phyloP scores from a whole-genome alignment of 2,797 vertebrate genomes.

The Chaetodon trifasciatus region DNA sequence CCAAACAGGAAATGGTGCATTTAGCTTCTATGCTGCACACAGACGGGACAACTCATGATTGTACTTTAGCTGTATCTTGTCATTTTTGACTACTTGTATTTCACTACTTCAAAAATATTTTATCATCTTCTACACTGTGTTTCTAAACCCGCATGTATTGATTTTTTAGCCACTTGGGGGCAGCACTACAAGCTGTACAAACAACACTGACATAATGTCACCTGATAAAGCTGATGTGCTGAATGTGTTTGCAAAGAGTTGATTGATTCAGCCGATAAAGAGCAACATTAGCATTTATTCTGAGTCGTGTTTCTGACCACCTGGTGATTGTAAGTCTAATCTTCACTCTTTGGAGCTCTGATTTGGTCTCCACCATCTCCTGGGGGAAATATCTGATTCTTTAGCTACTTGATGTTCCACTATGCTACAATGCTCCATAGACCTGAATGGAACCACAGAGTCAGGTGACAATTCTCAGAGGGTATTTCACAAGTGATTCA shows the following conservation, averaged over 20 bases:
- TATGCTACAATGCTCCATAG: neutral
- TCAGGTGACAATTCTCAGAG: neutral
- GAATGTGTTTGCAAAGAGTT: neutral
- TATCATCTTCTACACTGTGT: neutral
- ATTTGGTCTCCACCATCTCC: neutral
- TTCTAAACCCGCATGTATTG: neutral
- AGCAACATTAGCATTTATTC: no score
- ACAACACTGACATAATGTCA: neutral
- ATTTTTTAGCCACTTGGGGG: neutral
- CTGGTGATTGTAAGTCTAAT: neutral
- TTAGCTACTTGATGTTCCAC: neutral
- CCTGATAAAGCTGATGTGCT: neutral
- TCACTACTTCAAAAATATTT: neutral
- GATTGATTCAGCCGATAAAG: no score
- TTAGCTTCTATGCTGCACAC: neutral
- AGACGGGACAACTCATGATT: neutral
- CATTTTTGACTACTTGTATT: neutral
- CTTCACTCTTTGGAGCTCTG: neutral
- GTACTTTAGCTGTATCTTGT: neutral
- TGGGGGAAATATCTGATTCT: constrained; percentile 5
- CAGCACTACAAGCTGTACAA: neutral
- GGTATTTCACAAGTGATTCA: neutral
- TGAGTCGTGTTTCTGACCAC: no score
- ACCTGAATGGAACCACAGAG: neutral
- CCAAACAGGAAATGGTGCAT: neutral